phyloP scores from a whole-genome alignment of 2,888 invertebrate species.

The Diplazon laetatorius region DNA sequence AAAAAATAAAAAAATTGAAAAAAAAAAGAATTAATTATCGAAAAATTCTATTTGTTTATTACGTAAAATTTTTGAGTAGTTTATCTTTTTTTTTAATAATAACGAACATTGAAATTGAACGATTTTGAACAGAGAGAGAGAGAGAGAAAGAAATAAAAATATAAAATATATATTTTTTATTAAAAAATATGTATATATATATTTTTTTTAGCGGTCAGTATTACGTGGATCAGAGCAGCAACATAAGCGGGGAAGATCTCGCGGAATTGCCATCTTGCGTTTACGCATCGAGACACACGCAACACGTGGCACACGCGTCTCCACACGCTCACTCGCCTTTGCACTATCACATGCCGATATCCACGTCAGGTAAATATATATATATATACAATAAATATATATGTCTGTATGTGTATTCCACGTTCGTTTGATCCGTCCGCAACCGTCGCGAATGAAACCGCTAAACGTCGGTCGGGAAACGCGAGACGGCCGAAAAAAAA shows the following conservation, averaged over 20 bases:
- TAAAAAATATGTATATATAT: no score
- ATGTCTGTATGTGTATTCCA: no score
- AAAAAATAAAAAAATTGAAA: no score
- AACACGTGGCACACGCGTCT: slow-evolving; percentile 77
- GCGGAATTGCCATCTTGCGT: slow-evolving; percentile 92
- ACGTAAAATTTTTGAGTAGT: no score
- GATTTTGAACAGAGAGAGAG: no score
- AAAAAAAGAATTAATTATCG: no score
- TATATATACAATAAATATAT: no score
- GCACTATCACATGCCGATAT: slow-evolving; percentile 80
- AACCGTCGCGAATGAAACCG: slow-evolving; percentile 7
- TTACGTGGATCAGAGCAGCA: slow-evolving; percentile 79
- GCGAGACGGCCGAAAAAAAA: background rate
- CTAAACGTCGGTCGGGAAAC: background rate
- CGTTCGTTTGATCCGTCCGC: slow-evolving; percentile 49
- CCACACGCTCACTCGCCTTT: slow-evolving; percentile 78
- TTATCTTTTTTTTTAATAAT: no score
- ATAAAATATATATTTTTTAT: no score
- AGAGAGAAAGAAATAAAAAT: no score
- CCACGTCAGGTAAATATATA: slow-evolving; percentile 77
- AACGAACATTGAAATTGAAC: no score
- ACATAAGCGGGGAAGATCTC: slow-evolving; percentile 86
- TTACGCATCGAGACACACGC: slow-evolving; percentile 87
- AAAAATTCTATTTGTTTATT: no score
- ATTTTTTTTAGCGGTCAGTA: slow-evolving; percentile 76